Conservation (phyloP, 1,140 invertebrate species). For the Drosophila burlai region DNA sequence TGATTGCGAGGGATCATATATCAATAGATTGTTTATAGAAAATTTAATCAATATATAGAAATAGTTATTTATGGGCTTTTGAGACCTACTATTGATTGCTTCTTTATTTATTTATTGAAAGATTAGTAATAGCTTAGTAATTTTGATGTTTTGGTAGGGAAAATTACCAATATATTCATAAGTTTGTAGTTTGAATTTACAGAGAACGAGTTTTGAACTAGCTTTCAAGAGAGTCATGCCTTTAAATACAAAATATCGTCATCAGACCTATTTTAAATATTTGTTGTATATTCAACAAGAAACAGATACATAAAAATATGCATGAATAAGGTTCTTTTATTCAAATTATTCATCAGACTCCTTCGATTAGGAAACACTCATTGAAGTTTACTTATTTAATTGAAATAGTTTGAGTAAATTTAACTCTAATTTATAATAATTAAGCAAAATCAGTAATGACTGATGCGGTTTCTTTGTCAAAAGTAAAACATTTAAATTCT, state of each 20-base stretch:
- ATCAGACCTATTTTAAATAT: constrained; percentile 3
- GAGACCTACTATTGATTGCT: background rate
- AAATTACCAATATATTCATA: background rate
- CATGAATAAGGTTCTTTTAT: background rate
- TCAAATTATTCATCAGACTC: background rate
- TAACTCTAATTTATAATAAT: background rate
- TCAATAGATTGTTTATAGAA: constrained; percentile 12
- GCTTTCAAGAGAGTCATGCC: background rate
- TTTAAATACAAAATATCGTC: constrained; percentile 1
- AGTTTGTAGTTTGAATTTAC: background rate
- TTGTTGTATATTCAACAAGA: background rate
- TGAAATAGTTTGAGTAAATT: background rate
- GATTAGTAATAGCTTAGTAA: background rate
- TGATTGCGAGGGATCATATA: background rate
- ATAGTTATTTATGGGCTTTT: constrained; percentile 14
- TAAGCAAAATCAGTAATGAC: background rate
- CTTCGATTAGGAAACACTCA: background rate
- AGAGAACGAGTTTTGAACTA: constrained; percentile 4
- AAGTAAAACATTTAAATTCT: background rate
- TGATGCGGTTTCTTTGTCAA: background rate
- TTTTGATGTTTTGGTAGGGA: background rate
- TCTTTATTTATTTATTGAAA: background rate
- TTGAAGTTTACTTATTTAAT: background rate
- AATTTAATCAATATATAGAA: constrained; percentile 16
- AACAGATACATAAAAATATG: background rate